Conservation (phyloP, 2,113 vertebrate species). For the Brachyistius frenatus region DNA sequence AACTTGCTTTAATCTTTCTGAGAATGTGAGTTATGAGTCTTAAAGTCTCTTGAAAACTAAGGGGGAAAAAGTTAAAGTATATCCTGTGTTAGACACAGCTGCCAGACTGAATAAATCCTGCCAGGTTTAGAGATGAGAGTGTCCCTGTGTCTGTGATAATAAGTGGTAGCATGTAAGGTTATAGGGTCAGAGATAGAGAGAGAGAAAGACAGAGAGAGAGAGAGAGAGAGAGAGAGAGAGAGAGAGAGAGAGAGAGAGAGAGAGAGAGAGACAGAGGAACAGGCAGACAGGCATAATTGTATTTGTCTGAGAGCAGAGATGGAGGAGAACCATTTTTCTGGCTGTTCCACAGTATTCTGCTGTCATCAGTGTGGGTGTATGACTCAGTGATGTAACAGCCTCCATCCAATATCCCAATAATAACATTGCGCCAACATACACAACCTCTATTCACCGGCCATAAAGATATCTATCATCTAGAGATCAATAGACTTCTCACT, state of each 20-base stretch:
- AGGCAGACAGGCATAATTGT: constrained; percentile 40
- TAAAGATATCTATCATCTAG: constrained; percentile 29
- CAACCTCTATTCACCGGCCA: constrained; percentile 35
- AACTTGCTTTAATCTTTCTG: constrained; percentile 31
- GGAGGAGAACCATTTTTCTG: constrained; percentile 36
- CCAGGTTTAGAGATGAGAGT: constrained; percentile 63
- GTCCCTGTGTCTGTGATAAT: constrained; percentile 65
- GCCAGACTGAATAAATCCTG: constrained; percentile 65
- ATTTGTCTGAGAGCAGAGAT: constrained; percentile 40
- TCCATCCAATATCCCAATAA: constrained; percentile 51
- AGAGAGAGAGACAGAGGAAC: constrained; percentile 14
- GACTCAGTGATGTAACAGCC: constrained; percentile 40
- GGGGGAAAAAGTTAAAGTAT: constrained; percentile 43
- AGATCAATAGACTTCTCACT: constrained; percentile 36
- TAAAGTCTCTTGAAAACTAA: constrained; percentile 45
- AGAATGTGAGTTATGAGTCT: constrained; percentile 31
- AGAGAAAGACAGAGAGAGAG: background rate
- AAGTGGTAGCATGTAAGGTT: constrained; percentile 61
- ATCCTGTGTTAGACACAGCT: constrained; percentile 53
- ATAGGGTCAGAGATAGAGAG: constrained; percentile 44
- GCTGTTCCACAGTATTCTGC: constrained; percentile 21
- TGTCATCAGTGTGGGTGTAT: constrained; percentile 36
- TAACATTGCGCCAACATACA: constrained; percentile 34
- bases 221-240: constrained; percentile 22
- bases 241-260: constrained; percentile 8